These are phyloP conservation scores for Grantiella picta DNA, from an alignment of 2,113 vertebrate genomes.

Conservation along the genomic window DNA sequence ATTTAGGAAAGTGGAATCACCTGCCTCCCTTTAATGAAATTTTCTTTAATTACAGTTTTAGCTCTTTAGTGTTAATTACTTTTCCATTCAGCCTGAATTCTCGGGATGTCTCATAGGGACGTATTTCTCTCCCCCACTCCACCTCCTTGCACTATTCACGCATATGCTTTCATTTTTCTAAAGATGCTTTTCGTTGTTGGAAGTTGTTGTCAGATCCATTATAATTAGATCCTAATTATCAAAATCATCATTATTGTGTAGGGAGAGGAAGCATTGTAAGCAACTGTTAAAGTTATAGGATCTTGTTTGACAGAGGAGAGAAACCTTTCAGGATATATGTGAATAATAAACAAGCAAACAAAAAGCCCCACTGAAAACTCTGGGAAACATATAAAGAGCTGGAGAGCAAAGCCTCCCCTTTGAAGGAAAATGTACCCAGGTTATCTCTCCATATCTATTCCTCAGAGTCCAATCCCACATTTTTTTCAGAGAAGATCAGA, in stretches of 20 bases:
- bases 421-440: neutral
- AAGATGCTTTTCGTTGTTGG: conserved; percentile 56
- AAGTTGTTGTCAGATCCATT: conserved; percentile 62
- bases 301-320: neutral
- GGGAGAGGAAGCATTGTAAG: conserved; percentile 13
- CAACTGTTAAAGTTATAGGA: conserved; percentile 37
- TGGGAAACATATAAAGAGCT: neutral
- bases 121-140: neutral
- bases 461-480: neutral
- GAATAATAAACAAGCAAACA: neutral
- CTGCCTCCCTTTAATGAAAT: conserved; percentile 76
- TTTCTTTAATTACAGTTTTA: conserved; percentile 81
- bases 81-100: conserved; percentile 71
- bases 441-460: neutral
- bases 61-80: conserved; percentile 81
- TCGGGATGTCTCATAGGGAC: conserved; percentile 58
- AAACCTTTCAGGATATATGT: neutral
- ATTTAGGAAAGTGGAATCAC: conserved; percentile 68
- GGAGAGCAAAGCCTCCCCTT: neutral
- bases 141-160: neutral
- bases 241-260: conserved; percentile 57
- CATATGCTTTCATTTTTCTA: conserved; percentile 52
- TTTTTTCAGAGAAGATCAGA: neutral
- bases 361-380: neutral
- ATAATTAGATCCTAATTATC: conserved; percentile 60